Conservation (phyloP, 2,888 invertebrate species). For the Cryptosula pallasiana region DNA sequence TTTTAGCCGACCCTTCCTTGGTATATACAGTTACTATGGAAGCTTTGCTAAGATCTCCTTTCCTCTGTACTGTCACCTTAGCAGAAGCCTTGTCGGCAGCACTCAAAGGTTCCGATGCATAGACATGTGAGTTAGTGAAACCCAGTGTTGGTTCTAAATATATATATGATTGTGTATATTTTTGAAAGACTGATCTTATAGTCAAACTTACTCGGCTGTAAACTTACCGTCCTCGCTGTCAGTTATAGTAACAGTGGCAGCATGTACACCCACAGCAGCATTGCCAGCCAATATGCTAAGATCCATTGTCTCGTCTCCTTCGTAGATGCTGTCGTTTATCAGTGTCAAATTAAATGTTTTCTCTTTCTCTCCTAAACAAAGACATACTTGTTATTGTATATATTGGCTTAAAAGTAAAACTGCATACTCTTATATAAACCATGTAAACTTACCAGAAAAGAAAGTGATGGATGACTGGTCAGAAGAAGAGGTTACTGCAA, state of each 20-base stretch:
- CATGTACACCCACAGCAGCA: constrained; percentile 30
- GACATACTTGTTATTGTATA: too few relatives aligned
- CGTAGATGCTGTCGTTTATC: constrained; percentile 43
- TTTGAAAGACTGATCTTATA: too few relatives aligned
- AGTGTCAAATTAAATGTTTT: constrained; percentile 45
- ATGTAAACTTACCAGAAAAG: constrained; percentile 44
- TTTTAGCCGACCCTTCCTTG: constrained; percentile 50
- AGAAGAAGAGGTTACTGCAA: constrained; percentile 39
- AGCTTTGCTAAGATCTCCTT: constrained; percentile 44
- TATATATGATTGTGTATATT: constrained; percentile 16
- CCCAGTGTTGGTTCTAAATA: constrained; percentile 45
- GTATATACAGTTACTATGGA: constrained; percentile 48
- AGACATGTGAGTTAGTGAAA: constrained; percentile 42
- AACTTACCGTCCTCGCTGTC: constrained; percentile 50
- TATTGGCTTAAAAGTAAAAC: too few relatives aligned
- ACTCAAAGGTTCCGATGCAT: constrained; percentile 47
- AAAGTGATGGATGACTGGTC: constrained; percentile 44
- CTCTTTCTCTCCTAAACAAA: constrained; percentile 42
- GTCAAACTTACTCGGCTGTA: too few relatives aligned
- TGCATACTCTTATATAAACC: too few relatives aligned
- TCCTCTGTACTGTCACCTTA: constrained; percentile 29
- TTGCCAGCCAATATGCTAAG: constrained; percentile 41
- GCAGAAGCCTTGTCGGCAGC: constrained; percentile 33
- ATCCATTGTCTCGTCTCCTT: constrained; percentile 44
- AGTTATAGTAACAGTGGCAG: constrained; percentile 40